phyloP scores from a whole-genome alignment of 2,888 invertebrate genomes.

The Catocala nupta region DNA sequence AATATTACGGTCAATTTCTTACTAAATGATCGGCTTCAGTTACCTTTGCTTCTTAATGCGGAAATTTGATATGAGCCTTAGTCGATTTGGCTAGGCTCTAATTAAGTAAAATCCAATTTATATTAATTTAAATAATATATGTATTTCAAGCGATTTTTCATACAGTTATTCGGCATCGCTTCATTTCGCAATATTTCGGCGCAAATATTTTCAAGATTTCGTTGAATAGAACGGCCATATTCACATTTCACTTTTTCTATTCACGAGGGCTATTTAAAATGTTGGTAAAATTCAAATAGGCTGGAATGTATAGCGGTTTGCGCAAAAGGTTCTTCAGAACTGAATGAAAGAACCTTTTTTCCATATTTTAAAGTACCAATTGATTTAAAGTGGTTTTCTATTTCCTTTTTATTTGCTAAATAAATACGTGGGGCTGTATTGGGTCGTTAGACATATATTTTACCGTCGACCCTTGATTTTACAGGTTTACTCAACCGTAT shows the following conservation, averaged over 20 bases:
- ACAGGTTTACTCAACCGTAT: constrained; percentile 11
- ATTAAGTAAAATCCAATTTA: too few species aligned
- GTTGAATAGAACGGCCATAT: background rate
- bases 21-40: too few species aligned
- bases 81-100: too few species aligned
- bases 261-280: constrained; percentile 1
- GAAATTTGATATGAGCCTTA: too few species aligned
- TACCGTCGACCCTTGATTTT: constrained; percentile 18
- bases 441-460: constrained; percentile 14
- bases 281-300: background rate
- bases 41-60: too few species aligned
- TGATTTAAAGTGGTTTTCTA: constrained; percentile 4
- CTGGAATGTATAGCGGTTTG: background rate
- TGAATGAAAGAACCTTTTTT: constrained; percentile 7
- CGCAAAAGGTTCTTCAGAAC: background rate
- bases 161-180: too few species aligned
- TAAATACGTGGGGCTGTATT: constrained; percentile 2
- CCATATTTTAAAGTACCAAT: background rate
- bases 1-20: too few species aligned
- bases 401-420: constrained; percentile 2
- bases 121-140: too few species aligned
- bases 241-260: background rate
- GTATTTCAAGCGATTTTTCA: too few species aligned
- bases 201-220: too few species aligned
- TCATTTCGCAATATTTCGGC: too few species aligned